Conservation (phyloP, 2,797 vertebrate genomes). For the Kryptopterus vitreolus region DNA sequence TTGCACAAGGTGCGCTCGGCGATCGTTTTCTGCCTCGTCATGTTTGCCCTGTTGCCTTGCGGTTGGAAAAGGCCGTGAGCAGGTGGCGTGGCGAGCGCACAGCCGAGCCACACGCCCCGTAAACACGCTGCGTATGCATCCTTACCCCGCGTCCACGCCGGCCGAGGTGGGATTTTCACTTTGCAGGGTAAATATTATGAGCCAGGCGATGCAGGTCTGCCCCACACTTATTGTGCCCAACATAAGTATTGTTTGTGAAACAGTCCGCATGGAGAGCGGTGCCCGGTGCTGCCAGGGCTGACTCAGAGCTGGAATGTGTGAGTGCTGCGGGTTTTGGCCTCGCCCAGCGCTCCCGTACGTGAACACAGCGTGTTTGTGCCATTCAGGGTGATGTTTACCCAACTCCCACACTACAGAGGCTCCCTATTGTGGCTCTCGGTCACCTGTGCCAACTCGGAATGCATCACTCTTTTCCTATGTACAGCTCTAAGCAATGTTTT, state of each 20-base stretch:
- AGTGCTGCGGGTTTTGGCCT: conserved; percentile 50
- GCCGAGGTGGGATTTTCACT: conserved; percentile 8
- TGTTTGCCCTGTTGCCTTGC: conserved; percentile 20
- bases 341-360: conserved; percentile 51
- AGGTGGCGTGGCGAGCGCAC: not conserved
- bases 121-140: conserved; percentile 34
- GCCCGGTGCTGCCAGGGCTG: conserved; percentile 18
- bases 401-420: conserved; percentile 45
- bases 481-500: conserved; percentile 10
- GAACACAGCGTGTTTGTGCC: conserved; percentile 53
- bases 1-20: not conserved
- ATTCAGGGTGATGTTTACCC: conserved; percentile 53
- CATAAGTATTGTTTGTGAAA: conserved; percentile 27
- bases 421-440: conserved; percentile 37
- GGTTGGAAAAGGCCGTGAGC: not conserved
- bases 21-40: conserved; percentile 23
- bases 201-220: not conserved
- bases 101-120: not conserved
- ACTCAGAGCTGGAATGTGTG: conserved; percentile 50
- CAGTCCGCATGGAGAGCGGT: not conserved
- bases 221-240: conserved; percentile 11
- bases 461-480: conserved; percentile 13
- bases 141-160: conserved; percentile 14
- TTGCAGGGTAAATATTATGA: conserved; percentile 23
- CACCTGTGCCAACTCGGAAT: conserved; percentile 25